Conservation (phyloP, 2,888 invertebrate species). For the Clistopyga incitator region DNA sequence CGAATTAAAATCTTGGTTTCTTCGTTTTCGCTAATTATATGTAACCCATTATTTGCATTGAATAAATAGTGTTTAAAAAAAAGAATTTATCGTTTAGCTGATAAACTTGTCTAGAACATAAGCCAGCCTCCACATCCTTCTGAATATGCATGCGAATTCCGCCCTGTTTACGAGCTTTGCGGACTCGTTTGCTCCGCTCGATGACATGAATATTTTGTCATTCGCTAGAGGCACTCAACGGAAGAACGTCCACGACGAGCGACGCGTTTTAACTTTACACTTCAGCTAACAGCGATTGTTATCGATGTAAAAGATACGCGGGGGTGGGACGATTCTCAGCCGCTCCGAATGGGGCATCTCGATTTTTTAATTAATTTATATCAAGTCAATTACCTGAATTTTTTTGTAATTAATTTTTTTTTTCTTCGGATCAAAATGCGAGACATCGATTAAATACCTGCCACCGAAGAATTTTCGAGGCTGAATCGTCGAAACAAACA, state of each 20-base stretch:
- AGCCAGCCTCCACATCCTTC: slow-evolving; percentile 67
- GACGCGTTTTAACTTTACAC: slow-evolving; percentile 52
- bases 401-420: too few species aligned
- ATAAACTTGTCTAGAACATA: slow-evolving; percentile 16
- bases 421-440: background rate
- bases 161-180: slow-evolving; percentile 78
- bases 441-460: background rate
- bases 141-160: slow-evolving; percentile 81
- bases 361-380: background rate
- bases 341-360: background rate
- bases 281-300: slow-evolving; percentile 41
- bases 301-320: slow-evolving; percentile 21
- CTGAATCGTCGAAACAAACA: background rate
- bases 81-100: too few species aligned
- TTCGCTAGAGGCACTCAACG: slow-evolving; percentile 50
- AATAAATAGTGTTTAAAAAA: too few species aligned
- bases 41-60: too few species aligned
- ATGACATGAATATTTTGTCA: slow-evolving; percentile 66
- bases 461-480: background rate
- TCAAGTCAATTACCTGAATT: too few species aligned
- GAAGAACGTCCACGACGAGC: slow-evolving; percentile 16
- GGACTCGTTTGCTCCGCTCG: slow-evolving; percentile 57
- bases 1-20: too few species aligned
- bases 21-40: too few species aligned
- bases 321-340: slow-evolving; percentile 11